phyloP scores from a whole-genome alignment of 2,888 invertebrate genomes.

The Standfussiana lucernea region DNA sequence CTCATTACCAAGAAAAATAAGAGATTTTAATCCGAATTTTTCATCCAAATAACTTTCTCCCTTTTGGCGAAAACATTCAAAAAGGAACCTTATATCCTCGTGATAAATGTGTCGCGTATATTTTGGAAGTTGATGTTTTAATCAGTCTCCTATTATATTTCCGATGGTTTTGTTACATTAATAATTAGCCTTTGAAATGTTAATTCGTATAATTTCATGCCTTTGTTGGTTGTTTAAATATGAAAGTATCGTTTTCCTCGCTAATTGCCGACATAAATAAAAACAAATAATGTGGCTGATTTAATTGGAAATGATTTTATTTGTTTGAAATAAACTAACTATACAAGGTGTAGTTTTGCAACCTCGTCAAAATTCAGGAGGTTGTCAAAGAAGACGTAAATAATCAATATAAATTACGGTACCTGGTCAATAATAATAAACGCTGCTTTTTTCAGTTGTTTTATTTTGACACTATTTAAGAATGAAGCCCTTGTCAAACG shows the following conservation, averaged over 20 bases:
- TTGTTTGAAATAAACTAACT: too few relatives aligned
- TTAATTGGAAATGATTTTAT: slow-evolving; percentile 1
- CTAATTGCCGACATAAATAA: background rate
- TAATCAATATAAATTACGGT: too few relatives aligned
- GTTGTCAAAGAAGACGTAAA: too few relatives aligned
- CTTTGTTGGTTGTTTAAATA: slow-evolving; percentile 28
- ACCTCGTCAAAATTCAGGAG: too few relatives aligned
- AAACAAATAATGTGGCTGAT: background rate
- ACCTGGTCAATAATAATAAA: too few relatives aligned
- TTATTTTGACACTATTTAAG: too few relatives aligned
- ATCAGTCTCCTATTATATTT: slow-evolving; percentile 30
- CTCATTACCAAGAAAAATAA: slow-evolving; percentile 33
- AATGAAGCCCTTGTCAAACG: too few relatives aligned
- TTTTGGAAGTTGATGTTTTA: slow-evolving; percentile 33
- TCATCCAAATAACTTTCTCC: slow-evolving; percentile 1
- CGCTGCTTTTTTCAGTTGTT: too few relatives aligned
- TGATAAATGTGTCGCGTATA: background rate
- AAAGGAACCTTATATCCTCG: background rate
- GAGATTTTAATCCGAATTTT: slow-evolving; percentile 23
- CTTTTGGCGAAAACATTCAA: background rate
- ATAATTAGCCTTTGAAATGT: slow-evolving; percentile 34
- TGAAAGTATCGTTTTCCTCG: background rate
- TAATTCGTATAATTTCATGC: slow-evolving; percentile 24
- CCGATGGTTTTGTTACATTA: slow-evolving; percentile 33
- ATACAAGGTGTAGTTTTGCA: too few relatives aligned